A percentile compares a stretch with the other conserved stretches of the same genome.
Conservation (phyloP, 2,888 invertebrate genomes). For the Mimumesa dahlbomi region DNA sequence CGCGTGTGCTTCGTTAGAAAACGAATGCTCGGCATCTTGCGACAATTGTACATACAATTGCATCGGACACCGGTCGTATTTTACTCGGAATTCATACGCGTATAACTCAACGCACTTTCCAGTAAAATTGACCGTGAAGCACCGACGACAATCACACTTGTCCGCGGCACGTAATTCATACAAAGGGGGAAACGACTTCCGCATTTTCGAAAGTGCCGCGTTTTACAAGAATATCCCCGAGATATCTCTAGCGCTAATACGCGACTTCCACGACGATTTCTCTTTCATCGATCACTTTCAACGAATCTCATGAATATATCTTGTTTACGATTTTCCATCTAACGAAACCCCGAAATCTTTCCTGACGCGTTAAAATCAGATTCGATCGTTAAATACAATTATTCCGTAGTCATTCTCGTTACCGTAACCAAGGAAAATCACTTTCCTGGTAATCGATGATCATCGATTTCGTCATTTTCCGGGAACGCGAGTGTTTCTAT, state of each 20-base stretch:
- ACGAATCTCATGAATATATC: not conserved
- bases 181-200: constrained; percentile 8
- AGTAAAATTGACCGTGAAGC: not conserved
- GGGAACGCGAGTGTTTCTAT: constrained; percentile 17
- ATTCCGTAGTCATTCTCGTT: no score
- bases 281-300: not conserved
- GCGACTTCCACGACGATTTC: constrained; percentile 5
- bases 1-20: no score
- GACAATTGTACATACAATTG: no score
- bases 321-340: not conserved
- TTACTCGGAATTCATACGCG: no score
- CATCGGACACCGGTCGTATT: no score
- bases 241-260: not conserved
- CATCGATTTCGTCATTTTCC: constrained; percentile 34
- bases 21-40: no score
- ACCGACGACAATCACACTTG: not conserved
- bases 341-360: no score
- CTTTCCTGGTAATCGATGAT: not conserved
- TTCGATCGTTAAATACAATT: no score
- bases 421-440: no score
- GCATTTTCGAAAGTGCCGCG: constrained; percentile 7
- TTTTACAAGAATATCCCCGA: constrained; percentile 13
- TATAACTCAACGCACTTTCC: no score
- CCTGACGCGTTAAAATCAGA: no score
- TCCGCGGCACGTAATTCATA: not conserved